phyloP scores from a whole-genome alignment of 2,113 vertebrate genomes.

The Gopherus flavomarginatus region DNA sequence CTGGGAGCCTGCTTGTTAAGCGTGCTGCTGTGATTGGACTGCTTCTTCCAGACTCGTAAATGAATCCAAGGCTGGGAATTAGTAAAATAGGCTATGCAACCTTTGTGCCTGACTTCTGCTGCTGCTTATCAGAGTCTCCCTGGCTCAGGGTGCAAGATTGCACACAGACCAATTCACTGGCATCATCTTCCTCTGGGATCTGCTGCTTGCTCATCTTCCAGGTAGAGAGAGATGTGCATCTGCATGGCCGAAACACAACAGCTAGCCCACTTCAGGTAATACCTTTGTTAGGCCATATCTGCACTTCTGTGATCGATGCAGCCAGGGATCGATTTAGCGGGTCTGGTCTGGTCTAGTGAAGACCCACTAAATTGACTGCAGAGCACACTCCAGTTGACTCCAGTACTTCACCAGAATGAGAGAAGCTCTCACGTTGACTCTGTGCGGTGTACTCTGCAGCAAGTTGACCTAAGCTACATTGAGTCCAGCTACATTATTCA shows the following conservation, averaged over 20 bases:
- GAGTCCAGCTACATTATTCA: too few relatives aligned
- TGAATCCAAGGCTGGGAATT: background rate
- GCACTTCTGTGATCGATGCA: too few relatives aligned
- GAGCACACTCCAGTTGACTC: too few relatives aligned
- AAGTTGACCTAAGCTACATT: too few relatives aligned
- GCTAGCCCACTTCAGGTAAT: background rate
- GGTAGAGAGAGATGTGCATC: accelerated
- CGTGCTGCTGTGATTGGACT: accelerated
- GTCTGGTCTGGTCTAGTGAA: too few relatives aligned
- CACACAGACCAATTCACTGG: background rate
- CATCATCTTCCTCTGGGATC: background rate
- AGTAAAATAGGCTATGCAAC: background rate
- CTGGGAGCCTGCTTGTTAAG: background rate
- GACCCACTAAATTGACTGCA: too few relatives aligned
- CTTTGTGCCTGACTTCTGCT: accelerated
- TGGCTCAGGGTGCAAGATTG: background rate
- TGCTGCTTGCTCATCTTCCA: background rate
- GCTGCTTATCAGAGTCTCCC: background rate
- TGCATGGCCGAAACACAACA: background rate
- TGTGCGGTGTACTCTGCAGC: too few relatives aligned
- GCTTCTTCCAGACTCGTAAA: accelerated
- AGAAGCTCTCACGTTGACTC: too few relatives aligned
- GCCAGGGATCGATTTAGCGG: too few relatives aligned
- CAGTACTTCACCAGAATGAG: too few relatives aligned
- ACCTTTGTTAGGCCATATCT: too few relatives aligned